Conservation (phyloP, 2,797 vertebrate genomes). For the Pangasius larnaudii region DNA sequence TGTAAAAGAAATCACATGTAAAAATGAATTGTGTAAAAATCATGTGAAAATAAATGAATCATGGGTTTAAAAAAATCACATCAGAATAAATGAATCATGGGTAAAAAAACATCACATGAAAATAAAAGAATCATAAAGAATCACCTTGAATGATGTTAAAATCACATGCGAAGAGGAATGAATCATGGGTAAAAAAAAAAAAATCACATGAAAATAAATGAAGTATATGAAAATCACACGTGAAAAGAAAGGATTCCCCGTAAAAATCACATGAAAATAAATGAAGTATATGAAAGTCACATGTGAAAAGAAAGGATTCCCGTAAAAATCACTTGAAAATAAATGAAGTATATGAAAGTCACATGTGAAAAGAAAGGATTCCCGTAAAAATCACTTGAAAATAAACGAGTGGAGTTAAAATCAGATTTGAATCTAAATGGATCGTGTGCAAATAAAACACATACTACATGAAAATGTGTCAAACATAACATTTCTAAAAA, state of each 20-base stretch:
- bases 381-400: background rate
- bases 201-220: background rate
- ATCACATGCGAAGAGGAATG: background rate
- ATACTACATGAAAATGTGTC: no score
- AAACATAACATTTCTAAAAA: background rate
- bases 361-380: background rate
- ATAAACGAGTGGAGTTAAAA: background rate
- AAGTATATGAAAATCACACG: background rate
- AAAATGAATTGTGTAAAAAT: background rate
- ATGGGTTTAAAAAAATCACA: background rate
- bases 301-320: background rate
- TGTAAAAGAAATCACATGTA: background rate
- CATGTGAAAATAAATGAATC: background rate
- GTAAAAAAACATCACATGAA: background rate
- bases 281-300: background rate
- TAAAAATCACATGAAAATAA: background rate
- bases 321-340: background rate
- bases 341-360: background rate
- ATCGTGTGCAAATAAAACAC: background rate
- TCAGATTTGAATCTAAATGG: background rate
- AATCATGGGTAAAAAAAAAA: background rate
- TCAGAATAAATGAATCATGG: background rate
- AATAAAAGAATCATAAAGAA: background rate
- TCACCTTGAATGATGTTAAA: background rate
- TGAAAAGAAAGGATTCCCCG: background rate